Conservation (phyloP, 2,113 vertebrate species). For the Pseudopipra pipra region DNA sequence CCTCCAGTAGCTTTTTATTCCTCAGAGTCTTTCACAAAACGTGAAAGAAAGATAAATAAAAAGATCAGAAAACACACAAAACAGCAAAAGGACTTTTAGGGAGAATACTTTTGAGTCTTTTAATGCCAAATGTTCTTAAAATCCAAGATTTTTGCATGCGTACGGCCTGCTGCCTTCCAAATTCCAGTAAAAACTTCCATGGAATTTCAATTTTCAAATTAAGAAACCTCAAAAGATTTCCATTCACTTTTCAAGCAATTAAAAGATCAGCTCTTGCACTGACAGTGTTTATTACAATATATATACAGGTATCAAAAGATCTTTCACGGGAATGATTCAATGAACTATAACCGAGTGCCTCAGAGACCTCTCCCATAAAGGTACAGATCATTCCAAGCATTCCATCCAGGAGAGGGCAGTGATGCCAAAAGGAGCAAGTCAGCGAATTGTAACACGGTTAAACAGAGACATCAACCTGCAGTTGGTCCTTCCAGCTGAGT, state of each 20-base stretch:
- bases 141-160: neutral
- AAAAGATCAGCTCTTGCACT: neutral
- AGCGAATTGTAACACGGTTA: neutral
- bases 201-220: neutral
- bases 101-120: neutral
- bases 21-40: neutral
- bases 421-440: neutral
- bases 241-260: neutral
- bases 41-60: neutral
- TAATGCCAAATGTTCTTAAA: neutral
- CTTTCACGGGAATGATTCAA: neutral
- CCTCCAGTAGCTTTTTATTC: neutral
- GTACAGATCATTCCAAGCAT: neutral
- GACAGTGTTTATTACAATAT: neutral
- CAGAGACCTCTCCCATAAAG: neutral
- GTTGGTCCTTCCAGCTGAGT: neutral
- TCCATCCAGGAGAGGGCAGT: conserved; percentile 40
- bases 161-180: neutral
- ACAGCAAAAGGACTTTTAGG: neutral
- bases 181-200: neutral
- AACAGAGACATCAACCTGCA: neutral
- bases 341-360: fast-evolving
- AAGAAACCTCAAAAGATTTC: neutral
- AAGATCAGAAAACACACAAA: neutral
- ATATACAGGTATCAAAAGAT: neutral